phyloP scores from a whole-genome alignment of 2,113 vertebrate species.

The Tragelaphus strepsiceros region DNA sequence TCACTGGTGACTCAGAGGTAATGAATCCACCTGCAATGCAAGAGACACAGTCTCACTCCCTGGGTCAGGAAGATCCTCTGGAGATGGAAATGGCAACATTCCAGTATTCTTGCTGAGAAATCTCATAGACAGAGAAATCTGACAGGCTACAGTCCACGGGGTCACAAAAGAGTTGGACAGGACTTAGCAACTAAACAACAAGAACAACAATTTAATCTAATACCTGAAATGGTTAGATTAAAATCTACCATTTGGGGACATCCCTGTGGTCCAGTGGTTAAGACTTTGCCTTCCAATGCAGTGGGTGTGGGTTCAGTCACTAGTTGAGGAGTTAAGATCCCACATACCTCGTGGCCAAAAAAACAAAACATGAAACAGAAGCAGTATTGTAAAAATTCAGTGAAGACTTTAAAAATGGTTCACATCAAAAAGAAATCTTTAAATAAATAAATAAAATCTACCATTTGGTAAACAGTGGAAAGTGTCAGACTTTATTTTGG shows the following conservation, averaged over 20 bases:
- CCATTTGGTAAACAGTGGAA: neutral
- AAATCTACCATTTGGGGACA: neutral
- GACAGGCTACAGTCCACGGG: neutral
- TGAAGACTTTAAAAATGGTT: neutral
- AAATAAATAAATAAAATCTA: neutral
- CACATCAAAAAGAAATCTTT: neutral
- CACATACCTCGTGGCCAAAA: neutral
- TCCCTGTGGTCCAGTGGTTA: neutral
- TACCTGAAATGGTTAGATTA: neutral
- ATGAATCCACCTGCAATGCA: neutral
- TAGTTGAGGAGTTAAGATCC: neutral
- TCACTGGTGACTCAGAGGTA: neutral
- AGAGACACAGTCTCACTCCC: neutral
- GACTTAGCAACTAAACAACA: neutral
- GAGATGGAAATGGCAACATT: neutral
- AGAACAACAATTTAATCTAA: neutral
- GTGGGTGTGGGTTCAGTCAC: neutral
- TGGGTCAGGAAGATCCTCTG: neutral
- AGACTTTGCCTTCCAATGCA: neutral
- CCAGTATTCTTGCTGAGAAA: neutral
- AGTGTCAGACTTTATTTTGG: no score
- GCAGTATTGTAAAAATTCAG: neutral
- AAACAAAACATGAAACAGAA: neutral
- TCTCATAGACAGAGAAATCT: neutral
- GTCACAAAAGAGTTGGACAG: neutral